These are phyloP conservation scores for Hipparchia sbordonii DNA, from an alignment of 2,888 invertebrate genomes.

Conservation along the genomic window DNA sequence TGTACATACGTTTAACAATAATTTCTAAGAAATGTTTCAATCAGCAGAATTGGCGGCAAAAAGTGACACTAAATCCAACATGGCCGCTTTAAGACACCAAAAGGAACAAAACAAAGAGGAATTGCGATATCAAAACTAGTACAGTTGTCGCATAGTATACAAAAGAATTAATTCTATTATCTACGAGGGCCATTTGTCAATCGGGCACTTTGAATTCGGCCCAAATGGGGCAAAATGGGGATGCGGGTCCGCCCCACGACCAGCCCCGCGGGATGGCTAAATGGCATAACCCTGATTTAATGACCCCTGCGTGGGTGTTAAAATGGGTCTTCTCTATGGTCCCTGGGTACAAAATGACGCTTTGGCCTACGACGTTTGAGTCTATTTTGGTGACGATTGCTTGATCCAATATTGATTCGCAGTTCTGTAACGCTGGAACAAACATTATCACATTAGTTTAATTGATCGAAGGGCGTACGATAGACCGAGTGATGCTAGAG, in stretches of 20 bases:
- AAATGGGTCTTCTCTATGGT: slow-evolving; percentile 56
- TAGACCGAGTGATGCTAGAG: background rate
- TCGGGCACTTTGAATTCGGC: slow-evolving; percentile 83
- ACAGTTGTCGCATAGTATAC: slow-evolving; percentile 47
- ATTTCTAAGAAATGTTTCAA: too few species aligned
- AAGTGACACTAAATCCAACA: slow-evolving; percentile 45
- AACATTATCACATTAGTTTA: slow-evolving; percentile 7
- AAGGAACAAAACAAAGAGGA: slow-evolving; percentile 49
- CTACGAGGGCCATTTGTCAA: slow-evolving; percentile 55
- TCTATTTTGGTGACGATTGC: slow-evolving; percentile 65
- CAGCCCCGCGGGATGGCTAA: slow-evolving; percentile 92
- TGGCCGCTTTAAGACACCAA: slow-evolving; percentile 46
- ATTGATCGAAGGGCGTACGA: background rate
- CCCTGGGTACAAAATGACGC: slow-evolving; percentile 61
- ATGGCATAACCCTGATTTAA: slow-evolving; percentile 88
- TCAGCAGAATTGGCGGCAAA: slow-evolving; percentile 47
- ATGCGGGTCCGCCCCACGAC: slow-evolving; percentile 91
- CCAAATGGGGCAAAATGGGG: slow-evolving; percentile 90
- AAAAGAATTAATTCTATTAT: slow-evolving; percentile 45
- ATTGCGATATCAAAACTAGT: slow-evolving; percentile 53
- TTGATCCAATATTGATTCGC: slow-evolving; percentile 63
- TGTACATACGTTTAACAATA: background rate
- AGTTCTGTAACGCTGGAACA: slow-evolving; percentile 64
- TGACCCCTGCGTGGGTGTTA: slow-evolving; percentile 84
- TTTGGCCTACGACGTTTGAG: slow-evolving; percentile 55